Conservation (phyloP, 2,113 vertebrate genomes). For the Malurus melanocephalus region DNA sequence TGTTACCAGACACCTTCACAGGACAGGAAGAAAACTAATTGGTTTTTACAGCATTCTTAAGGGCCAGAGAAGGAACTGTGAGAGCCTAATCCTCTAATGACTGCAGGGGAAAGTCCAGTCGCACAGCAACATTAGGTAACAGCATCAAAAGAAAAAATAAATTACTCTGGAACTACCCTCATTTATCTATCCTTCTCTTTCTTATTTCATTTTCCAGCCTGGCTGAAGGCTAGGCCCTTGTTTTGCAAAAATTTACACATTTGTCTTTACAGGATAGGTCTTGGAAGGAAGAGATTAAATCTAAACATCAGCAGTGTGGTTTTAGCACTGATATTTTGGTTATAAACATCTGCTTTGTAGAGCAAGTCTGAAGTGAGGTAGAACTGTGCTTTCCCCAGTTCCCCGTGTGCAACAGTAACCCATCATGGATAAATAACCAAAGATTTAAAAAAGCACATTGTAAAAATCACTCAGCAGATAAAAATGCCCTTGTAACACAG, state of each 20-base stretch:
- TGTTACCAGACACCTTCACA: neutral
- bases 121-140: neutral
- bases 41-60: neutral
- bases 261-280: neutral
- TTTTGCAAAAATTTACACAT: neutral
- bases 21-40: conserved; percentile 2
- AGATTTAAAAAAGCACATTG: neutral
- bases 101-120: neutral
- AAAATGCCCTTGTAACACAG: neutral
- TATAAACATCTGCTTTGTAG: neutral
- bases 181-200: neutral
- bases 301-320: neutral
- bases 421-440: neutral
- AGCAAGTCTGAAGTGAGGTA: neutral
- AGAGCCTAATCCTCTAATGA: neutral
- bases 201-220: neutral
- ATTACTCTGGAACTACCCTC: neutral
- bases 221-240: neutral
- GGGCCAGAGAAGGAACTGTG: neutral
- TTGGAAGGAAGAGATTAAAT: neutral
- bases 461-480: neutral
- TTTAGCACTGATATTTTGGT: neutral
- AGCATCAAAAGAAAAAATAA: neutral
- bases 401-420: neutral
- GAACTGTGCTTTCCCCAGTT: neutral